Percentiles rank a stretch among this genome's conserved stretches.
Conservation (phyloP, 2,888 invertebrate species). For the Dusona sp. region DNA sequence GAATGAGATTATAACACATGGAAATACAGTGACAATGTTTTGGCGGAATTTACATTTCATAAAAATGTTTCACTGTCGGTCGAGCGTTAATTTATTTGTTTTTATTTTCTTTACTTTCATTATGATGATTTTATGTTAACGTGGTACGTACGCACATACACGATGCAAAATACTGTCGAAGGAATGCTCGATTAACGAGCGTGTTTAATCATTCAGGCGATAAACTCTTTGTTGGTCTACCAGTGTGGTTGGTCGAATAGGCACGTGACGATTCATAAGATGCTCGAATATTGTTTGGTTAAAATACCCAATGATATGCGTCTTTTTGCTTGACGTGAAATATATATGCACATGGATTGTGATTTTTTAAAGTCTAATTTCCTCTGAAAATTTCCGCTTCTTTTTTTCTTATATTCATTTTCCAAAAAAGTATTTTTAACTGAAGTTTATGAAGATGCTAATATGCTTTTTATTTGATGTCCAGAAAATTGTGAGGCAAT, state of each 20-base stretch:
- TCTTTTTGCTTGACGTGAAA: not conserved
- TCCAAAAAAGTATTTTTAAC: no score
- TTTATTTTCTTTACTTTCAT: slow-evolving; percentile 28
- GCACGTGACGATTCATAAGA: slow-evolving; percentile 45
- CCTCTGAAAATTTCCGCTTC: not conserved
- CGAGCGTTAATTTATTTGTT: slow-evolving; percentile 23
- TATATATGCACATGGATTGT: no score
- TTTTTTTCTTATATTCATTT: not conserved
- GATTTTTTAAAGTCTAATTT: not conserved
- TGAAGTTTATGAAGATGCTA: no score
- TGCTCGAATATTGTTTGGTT: slow-evolving; percentile 22
- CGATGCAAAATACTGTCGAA: slow-evolving; percentile 32
- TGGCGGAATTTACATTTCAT: not conserved
- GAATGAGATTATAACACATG: slow-evolving; percentile 26
- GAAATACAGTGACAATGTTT: not conserved
- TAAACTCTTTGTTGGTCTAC: slow-evolving; percentile 52
- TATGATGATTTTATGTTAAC: slow-evolving; percentile 39
- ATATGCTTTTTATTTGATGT: no score
- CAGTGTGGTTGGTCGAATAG: slow-evolving; percentile 36
- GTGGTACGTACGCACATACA: not conserved
- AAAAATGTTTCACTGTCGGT: slow-evolving; percentile 1
- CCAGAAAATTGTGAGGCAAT: no score
- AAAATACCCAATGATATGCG: not conserved
- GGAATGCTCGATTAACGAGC: slow-evolving; percentile 65
- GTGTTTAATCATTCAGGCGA: slow-evolving; percentile 63